Evolutionary conservation across 2,113 vertebrate genomes (phyloP).

Genomic region (Hydrochoerus hydrochaeris): DNA sequence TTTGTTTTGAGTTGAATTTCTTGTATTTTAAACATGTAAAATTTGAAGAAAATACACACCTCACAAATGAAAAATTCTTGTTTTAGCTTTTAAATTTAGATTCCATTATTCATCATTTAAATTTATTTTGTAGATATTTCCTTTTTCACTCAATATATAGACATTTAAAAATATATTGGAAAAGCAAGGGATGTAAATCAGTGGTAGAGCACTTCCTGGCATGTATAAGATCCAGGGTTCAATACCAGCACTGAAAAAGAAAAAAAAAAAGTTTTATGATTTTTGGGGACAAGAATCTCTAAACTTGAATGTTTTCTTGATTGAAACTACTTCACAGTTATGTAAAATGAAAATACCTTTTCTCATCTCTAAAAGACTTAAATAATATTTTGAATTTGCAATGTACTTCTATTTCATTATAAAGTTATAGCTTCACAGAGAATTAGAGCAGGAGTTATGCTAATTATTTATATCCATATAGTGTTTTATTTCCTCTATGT

Average conservation of each 20-base stretch:
- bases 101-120: background rate
- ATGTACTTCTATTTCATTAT: conserved; percentile 47
- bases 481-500: conserved; percentile 63
- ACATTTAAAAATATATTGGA: background rate
- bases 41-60: conserved; percentile 40
- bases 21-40: background rate
- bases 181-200: background rate
- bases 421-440: conserved; percentile 23
- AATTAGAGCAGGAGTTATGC: conserved; percentile 43
- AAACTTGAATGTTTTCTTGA: conserved; percentile 47
- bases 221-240: background rate
- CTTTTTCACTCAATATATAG: background rate
- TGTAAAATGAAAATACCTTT: conserved; percentile 46
- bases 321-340: background rate
- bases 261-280: conserved; percentile 2
- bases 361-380: conserved; percentile 34
- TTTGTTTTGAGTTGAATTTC: conserved; percentile 55
- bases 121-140: background rate
- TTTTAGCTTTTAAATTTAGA: conserved; percentile 25
- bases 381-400: conserved; percentile 41
- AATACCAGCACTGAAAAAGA: background rate
- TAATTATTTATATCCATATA: conserved; percentile 54
- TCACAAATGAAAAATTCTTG: background rate
- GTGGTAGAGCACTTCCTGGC: background rate
- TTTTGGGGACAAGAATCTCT: background rate